These are phyloP conservation scores for Myodes glareolus DNA, from an alignment of 2,113 vertebrate genomes.

Conservation along the genomic window DNA sequence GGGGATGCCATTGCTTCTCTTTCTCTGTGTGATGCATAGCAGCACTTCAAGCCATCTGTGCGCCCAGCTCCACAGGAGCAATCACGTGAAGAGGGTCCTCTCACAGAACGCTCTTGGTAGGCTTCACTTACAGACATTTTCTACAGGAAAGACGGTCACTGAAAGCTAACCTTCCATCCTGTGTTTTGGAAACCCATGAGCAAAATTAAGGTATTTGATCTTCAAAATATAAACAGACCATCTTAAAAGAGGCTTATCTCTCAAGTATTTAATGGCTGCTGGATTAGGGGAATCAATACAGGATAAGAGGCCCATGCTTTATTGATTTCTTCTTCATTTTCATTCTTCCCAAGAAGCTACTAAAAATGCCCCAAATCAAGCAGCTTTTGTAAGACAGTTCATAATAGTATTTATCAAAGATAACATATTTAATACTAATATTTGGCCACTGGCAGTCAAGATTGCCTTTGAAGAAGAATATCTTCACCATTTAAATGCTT, in stretches of 20 bases:
- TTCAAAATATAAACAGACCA: constrained; percentile 72
- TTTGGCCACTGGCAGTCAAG: constrained; percentile 54
- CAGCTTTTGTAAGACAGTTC: constrained; percentile 42
- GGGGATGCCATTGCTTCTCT: not conserved
- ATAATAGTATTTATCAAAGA: constrained; percentile 69
- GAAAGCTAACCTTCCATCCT: not conserved
- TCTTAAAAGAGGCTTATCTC: constrained; percentile 73
- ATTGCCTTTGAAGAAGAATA: constrained; percentile 48
- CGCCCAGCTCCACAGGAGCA: not conserved
- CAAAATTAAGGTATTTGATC: constrained; percentile 77
- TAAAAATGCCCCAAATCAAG: constrained; percentile 56
- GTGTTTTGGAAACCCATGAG: constrained; percentile 66
- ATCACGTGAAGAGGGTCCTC: not conserved
- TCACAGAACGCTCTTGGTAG: not conserved
- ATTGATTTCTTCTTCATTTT: constrained; percentile 73
- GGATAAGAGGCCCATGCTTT: constrained; percentile 65
- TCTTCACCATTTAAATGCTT: not conserved
- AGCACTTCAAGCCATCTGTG: not conserved
- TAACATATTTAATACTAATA: constrained; percentile 59
- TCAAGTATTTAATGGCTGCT: constrained; percentile 75
- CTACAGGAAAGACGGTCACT: not conserved
- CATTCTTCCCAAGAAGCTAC: constrained; percentile 65
- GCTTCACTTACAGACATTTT: not conserved
- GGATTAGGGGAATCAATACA: constrained; percentile 76
- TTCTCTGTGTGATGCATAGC: not conserved